Conservation (phyloP, 2,888 invertebrate species). For the Apomyelois bistriatella region DNA sequence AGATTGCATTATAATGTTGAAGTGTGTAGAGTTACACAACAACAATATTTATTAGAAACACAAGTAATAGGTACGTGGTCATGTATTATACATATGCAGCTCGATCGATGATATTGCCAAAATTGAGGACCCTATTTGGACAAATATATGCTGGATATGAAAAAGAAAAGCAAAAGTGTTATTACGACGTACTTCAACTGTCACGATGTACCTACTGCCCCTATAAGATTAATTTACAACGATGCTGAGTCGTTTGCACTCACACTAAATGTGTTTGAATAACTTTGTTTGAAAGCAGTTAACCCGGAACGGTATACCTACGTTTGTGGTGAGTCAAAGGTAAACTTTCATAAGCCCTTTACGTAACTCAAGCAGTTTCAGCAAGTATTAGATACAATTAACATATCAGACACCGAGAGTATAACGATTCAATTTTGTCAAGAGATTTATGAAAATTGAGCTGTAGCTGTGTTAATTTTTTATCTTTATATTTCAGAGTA, state of each 20-base stretch:
- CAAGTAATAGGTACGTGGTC: too few relatives aligned
- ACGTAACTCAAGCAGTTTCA: constrained; percentile 26
- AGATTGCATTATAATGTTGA: too few relatives aligned
- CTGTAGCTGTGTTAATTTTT: not conserved
- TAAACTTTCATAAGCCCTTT: constrained; percentile 37
- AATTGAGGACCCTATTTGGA: too few relatives aligned
- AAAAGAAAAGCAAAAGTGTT: too few relatives aligned
- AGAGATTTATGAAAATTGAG: not conserved
- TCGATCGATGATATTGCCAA: too few relatives aligned
- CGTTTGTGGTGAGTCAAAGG: constrained; percentile 48
- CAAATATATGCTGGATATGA: too few relatives aligned
- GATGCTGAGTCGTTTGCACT: constrained; percentile 19
- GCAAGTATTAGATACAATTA: constrained; percentile 18
- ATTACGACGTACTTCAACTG: too few relatives aligned
- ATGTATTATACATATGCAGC: too few relatives aligned
- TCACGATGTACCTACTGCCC: too few relatives aligned
- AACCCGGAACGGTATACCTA: constrained; percentile 26
- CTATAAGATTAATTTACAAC: not conserved
- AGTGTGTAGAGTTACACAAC: too few relatives aligned
- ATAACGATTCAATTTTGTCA: not conserved
- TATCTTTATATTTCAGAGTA: not conserved
- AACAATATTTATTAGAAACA: too few relatives aligned
- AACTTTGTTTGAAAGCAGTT: constrained; percentile 31
- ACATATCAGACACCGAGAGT: not conserved
- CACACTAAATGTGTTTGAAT: constrained; percentile 26